phyloP scores from a whole-genome alignment of 53 echinoderm and acorn worm genomes.

The Mesocentrotus franciscanus region DNA sequence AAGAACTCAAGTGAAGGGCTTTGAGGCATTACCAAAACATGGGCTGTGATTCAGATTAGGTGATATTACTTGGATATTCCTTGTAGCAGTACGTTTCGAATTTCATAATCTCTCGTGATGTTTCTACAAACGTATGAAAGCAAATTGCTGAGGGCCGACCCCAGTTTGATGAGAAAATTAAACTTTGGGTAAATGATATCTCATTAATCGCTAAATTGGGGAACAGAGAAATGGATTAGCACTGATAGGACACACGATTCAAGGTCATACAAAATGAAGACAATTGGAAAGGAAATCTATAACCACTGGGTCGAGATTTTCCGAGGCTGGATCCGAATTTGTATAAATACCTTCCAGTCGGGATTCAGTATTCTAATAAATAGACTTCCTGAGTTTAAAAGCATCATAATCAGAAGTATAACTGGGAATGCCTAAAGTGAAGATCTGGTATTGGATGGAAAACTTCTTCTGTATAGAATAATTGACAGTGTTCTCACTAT shows the following conservation, averaged over 20 bases:
- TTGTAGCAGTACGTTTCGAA: too few species aligned
- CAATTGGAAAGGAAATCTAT: not conserved
- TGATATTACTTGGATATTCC: too few species aligned
- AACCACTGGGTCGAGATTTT: not conserved
- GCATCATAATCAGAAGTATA: not conserved
- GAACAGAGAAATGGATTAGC: not conserved
- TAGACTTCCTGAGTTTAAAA: not conserved
- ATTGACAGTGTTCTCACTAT: not conserved
- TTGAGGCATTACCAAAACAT: too few species aligned
- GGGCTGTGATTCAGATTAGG: too few species aligned
- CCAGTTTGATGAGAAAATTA: not conserved
- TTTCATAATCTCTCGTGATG: too few species aligned
- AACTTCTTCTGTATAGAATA: not conserved
- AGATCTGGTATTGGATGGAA: not conserved
- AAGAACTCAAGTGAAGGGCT: too few species aligned
- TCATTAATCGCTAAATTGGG: not conserved
- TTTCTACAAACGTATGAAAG: not conserved
- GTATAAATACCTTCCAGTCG: not conserved
- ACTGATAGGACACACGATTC: not conserved
- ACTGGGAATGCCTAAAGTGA: not conserved
- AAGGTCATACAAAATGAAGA: not conserved
- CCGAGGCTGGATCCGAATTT: not conserved
- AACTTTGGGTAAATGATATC: not conserved
- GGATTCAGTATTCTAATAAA: not conserved
- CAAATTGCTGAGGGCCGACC: not conserved